These are phyloP conservation scores for Alfaro cultratus DNA, from an alignment of 2,797 vertebrate species.

Conservation along the genomic window DNA sequence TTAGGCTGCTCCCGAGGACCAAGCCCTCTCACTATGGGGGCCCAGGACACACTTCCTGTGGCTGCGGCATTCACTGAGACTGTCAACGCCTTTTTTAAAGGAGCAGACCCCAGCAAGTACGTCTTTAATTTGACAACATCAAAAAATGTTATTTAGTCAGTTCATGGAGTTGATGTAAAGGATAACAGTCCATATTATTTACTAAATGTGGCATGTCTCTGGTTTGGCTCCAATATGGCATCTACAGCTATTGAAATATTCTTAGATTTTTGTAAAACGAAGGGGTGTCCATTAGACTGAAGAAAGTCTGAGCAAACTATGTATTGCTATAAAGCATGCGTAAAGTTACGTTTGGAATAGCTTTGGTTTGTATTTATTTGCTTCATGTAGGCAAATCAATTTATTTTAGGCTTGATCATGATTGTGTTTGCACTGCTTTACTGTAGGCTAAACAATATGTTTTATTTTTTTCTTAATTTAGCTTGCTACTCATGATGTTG, in stretches of 20 bases:
- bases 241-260: background rate
- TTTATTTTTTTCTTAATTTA: conserved; percentile 4
- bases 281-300: background rate
- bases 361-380: background rate
- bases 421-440: conserved; percentile 2
- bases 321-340: background rate
- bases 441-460: background rate
- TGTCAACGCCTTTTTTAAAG: conserved; percentile 97
- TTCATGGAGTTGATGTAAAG: background rate
- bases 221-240: too few relatives aligned
- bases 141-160: background rate
- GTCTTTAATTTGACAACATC: conserved; percentile 39
- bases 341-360: background rate
- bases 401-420: background rate
- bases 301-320: background rate
- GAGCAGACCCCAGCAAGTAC: conserved; percentile 95
- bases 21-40: conserved; percentile 97
- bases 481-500: background rate
- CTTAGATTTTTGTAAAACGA: background rate
- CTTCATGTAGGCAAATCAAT: background rate
- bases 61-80: conserved; percentile 98
- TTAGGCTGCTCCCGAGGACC: conserved; percentile 95
- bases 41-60: conserved; percentile 97
- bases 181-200: background rate
- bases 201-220: background rate